phyloP scores from a whole-genome alignment of 2,797 vertebrate genomes.

The Notamacropus eugenii region DNA sequence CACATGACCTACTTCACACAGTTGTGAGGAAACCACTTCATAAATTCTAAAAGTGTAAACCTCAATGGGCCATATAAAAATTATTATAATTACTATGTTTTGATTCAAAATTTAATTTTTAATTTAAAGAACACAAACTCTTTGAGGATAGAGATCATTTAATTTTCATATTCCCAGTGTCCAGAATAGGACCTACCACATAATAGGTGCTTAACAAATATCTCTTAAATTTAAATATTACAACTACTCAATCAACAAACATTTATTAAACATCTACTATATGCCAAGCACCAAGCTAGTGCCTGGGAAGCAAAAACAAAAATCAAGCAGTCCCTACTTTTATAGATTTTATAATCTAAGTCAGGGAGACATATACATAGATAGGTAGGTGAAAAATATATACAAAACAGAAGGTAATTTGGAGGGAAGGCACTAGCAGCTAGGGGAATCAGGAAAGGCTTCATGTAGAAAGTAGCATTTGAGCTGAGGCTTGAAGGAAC shows the following conservation, averaged over 20 bases:
- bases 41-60: neutral
- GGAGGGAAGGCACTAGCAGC: neutral
- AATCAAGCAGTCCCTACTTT: neutral
- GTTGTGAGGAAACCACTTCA: neutral
- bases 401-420: neutral
- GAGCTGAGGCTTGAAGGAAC: neutral
- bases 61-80: neutral
- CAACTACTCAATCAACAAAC: neutral
- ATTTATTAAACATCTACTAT: neutral
- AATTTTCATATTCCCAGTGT: neutral
- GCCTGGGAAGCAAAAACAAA: neutral
- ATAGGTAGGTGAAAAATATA: neutral
- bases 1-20: neutral
- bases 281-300: neutral
- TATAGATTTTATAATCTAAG: neutral
- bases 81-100: neutral
- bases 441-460: neutral
- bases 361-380: too few relatives aligned
- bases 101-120: neutral
- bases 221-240: neutral
- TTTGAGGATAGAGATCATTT: neutral
- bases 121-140: neutral
- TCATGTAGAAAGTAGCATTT: neutral
- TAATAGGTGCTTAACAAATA: neutral
- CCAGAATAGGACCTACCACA: neutral